Evolutionary conservation across 37 sponge, comb jelly and placozoan genomes (phyloP), one percentile per base, ranked within the genome.

Genomic region (Hexactinellida sp.): DNA sequence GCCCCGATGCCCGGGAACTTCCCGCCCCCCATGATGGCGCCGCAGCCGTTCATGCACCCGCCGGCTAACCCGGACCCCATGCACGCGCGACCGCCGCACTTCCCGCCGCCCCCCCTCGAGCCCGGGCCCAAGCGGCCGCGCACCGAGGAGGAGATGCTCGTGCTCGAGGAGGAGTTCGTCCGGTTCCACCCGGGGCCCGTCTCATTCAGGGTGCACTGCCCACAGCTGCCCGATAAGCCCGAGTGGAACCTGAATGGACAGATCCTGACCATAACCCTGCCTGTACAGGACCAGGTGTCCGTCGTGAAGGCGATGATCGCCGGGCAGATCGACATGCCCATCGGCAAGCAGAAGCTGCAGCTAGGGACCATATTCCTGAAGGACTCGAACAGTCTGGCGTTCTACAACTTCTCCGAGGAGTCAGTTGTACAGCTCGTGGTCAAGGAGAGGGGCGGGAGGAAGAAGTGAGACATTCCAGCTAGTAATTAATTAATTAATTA

Each of bases 331-430:
- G 92, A 89, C 36, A 91, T 95, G 90, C 95, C 95, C 7, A 55
- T 90, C 38, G 93, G 95, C 13, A 95, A 95, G 41, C 95, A 95
- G 89, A 95, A 95, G 52, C 89, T 95, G 85, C 93, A 93, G 55
- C 89, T 95, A 39, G 95, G 92, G 51, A 24, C 82, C 9, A 54
- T 92, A 9, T 95, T 95, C 87, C 82, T 95, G 51, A 95, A 95
- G 85, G 96, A 95, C 55, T 95, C 96, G 3, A 89, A 90, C 84
- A 90, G 92, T 24, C 86, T 95, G 55, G 96, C 87, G 0, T 92
- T 83, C 85, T 95, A 95, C 87, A 95, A 95, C 85, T 37, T 95
- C 82, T 86, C 87, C n/a, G 34, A 83, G 5, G 38, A 38, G 38
- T 87, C 94, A 0, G 84, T 93, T 9, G 91, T 95, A 19, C 87